phyloP scores from a whole-genome alignment of 2,797 vertebrate genomes.

The Carduelis carduelis region DNA sequence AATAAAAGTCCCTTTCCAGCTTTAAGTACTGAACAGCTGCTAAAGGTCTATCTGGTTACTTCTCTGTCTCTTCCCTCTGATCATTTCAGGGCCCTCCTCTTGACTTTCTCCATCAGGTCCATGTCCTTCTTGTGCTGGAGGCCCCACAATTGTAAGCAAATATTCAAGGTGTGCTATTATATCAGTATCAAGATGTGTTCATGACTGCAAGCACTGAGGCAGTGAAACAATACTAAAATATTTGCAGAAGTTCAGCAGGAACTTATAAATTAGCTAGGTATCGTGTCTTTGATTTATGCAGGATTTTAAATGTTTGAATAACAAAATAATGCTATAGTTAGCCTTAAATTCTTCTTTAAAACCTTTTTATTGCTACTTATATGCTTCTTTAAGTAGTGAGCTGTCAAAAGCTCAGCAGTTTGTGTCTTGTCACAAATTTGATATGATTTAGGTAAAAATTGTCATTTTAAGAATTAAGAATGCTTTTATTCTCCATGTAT shows the following conservation, averaged over 20 bases:
- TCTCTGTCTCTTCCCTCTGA: neutral
- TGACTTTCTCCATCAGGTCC: neutral
- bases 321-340: constrained; percentile 69
- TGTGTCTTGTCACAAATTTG: constrained; percentile 72
- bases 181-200: neutral
- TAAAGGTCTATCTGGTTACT: neutral
- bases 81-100: neutral
- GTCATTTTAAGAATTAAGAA: constrained; percentile 71
- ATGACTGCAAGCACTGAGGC: constrained; percentile 5
- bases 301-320: constrained; percentile 68
- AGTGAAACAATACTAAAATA: constrained; percentile 59
- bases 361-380: constrained; percentile 69
- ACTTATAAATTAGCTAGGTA: constrained; percentile 49
- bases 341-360: constrained; percentile 67
- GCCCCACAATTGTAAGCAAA: neutral
- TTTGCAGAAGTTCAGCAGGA: constrained; percentile 58
- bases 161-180: neutral
- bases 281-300: constrained; percentile 56
- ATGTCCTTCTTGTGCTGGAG: neutral
- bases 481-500: constrained; percentile 56
- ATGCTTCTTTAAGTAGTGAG: constrained; percentile 69
- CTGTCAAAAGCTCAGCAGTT: constrained; percentile 65
- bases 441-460: constrained; percentile 69
- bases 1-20: neutral
- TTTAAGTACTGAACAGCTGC: neutral